phyloP scores from a whole-genome alignment of 2,113 vertebrate genomes.

The Cariama cristata region DNA sequence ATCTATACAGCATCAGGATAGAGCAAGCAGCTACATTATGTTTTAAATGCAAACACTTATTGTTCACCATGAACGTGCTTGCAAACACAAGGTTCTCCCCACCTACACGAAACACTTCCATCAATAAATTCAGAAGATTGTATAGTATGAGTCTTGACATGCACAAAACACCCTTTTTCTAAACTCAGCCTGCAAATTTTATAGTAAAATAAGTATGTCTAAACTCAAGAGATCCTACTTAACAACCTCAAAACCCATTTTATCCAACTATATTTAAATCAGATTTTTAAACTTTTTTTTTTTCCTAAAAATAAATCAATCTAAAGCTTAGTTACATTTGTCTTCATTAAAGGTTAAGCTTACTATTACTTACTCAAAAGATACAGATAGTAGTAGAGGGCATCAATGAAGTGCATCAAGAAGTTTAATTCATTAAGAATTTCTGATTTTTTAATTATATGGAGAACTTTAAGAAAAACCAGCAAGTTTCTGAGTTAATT shows the following conservation, averaged over 20 bases:
- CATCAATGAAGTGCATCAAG: neutral
- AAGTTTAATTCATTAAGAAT: neutral
- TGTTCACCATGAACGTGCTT: neutral
- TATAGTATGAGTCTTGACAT: neutral
- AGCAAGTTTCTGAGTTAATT: neutral
- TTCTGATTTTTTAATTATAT: neutral
- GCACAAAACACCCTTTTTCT: neutral
- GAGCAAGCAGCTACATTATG: neutral
- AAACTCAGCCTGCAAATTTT: neutral
- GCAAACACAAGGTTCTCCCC: neutral
- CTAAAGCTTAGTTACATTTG: neutral
- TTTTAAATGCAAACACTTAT: neutral
- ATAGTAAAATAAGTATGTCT: neutral
- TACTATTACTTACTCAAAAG: neutral
- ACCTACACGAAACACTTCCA: neutral
- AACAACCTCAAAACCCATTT: neutral
- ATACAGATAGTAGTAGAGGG: neutral
- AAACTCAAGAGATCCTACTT: neutral
- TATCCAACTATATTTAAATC: neutral
- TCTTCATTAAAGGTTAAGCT: neutral
- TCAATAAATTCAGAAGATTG: neutral
- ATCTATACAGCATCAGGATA: neutral
- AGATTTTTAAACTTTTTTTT: neutral
- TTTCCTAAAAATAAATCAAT: neutral
- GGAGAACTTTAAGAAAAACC: neutral